Base-by-base conservation (phyloP, 2,113 vertebrate genomes). In the Oncorhynchus nerka region DNA sequence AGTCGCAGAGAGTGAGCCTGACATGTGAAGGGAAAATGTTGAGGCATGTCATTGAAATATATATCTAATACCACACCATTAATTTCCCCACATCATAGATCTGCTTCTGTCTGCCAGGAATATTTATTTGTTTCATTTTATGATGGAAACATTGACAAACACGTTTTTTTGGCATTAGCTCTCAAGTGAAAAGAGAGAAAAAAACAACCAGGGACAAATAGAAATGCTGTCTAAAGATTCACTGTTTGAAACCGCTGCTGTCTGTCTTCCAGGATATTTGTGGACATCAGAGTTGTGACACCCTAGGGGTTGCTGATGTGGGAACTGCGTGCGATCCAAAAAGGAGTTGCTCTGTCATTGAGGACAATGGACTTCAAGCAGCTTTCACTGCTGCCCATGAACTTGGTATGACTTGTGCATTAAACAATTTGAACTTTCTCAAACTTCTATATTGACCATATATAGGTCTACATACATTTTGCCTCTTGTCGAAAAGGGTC, bases 281-380 rank as follows among this genome's bases (percentile, higher is more conserved):
- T 0, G 96, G 96, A 3, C 94, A 97, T 68, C 92, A 95, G 22
- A 95, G 94, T 81, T 99, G 97, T 1, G 95, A 97, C 86, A 98
- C 97, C 0, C 86, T 99, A 71, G 97, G 97, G 0, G 94, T 98
- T 79, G 97, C 97, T 0, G 97, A 99, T 1, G 95, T 96, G 0
- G 97, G 97, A 79, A 98, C 97, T n/a, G 97, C 99, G 94, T 99
- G 97, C 1, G 95, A 99, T 81, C 95, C 95, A 64, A 97, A 94
- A 89, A 96, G 96, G 84, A 99, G 97, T 94, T 99, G 97, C 85
- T 96, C 96, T 0, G 97, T 99, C 62, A 96, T 99, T 0, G 95
- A 97, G 88, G 97, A 99, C 2, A 95, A 96, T 82, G 97, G 97
- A 1, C 93, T 99, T 68, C 97, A 98, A 80, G 94, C 96, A 0